Base-by-base conservation (phyloP, 2,888 invertebrate species). In the Kuschelorhynchus macadamiae region DNA sequence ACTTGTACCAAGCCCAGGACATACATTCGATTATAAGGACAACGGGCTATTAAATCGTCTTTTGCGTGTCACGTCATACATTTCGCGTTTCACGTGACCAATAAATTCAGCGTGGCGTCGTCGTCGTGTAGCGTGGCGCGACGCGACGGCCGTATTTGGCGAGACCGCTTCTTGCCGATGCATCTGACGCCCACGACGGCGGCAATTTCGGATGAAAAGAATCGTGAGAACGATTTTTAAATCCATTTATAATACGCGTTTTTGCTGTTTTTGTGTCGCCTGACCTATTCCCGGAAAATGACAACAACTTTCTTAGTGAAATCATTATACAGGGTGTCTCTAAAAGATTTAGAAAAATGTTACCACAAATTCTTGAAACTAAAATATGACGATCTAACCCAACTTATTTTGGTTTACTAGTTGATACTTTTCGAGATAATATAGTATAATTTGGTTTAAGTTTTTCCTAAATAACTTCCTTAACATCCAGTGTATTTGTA, bases 141-240 rank as follows among this genome's bases (percentile, higher is more conserved):
- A 56, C 56, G 56, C 56, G 44, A 56, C 60, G 49, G 33, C 50
- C 60, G 17, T 56, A 49, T 56, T 56, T 49, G 56, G 56, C 64
- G 50, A 57, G 50, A 50, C 64, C 64, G 50, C 57, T 57, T 65
- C 56, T 63, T 61, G 18, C 46, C 49, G 56, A 47, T 39, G 63
- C 46, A 47, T 63, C 55, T 32, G 60, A 61, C 62, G 53, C 62
- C 53, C 53, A 53, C 53, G 46, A 42, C 46, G 64, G 56, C 56
- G 50, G 33, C 59, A 42, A 56, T 42, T 50, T 52, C 36, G 65
- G 25, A 56, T 25, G 41, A 56, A 64, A 56, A 64, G 30, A 41
- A 57, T 65, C 65, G 65, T 65, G 65, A 52, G 65, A 65, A 65
- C 49, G 16, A 59, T 65, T 65, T 65, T 65, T 65, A 57, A 57